These are phyloP conservation scores for Telenomus remus DNA, from an alignment of 1,140 invertebrate species.

Conservation along the genomic window DNA sequence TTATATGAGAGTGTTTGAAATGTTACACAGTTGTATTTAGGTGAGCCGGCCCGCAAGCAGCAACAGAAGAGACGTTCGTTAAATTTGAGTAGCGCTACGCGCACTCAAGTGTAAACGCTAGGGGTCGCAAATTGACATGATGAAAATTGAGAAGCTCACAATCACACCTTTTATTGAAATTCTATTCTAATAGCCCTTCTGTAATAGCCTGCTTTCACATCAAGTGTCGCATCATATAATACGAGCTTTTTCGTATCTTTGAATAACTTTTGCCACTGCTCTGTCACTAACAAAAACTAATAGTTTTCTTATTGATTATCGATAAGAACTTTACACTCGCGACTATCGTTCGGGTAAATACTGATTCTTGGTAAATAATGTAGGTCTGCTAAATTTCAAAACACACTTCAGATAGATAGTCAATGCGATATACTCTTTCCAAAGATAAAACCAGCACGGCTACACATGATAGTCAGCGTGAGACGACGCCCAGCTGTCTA, in stretches of 20 bases:
- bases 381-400: conserved; percentile 42
- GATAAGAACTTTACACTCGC: conserved; percentile 48
- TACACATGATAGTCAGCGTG: too few species aligned
- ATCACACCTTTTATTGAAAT: conserved; percentile 29
- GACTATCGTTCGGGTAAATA: conserved; percentile 37
- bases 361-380: conserved; percentile 46
- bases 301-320: conserved; percentile 49
- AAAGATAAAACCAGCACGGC: too few species aligned
- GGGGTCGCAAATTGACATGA: conserved; percentile 46
- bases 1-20: too few species aligned
- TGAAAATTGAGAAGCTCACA: conserved; percentile 38
- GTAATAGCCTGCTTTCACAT: conserved; percentile 35
- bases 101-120: conserved; percentile 23
- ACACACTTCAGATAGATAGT: too few species aligned
- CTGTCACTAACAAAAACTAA: conserved; percentile 40
- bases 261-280: too few species aligned
- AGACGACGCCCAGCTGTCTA: too few species aligned
- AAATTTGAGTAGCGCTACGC: conserved; percentile 24
- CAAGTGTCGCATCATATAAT: too few species aligned
- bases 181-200: conserved; percentile 39
- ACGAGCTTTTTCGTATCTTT: too few species aligned
- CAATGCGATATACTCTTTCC: too few species aligned
- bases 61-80: conserved; percentile 28
- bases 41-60: too few species aligned
- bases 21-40: too few species aligned